Conservation (phyloP, 2,888 invertebrate genomes). For the Germaria angustata region DNA sequence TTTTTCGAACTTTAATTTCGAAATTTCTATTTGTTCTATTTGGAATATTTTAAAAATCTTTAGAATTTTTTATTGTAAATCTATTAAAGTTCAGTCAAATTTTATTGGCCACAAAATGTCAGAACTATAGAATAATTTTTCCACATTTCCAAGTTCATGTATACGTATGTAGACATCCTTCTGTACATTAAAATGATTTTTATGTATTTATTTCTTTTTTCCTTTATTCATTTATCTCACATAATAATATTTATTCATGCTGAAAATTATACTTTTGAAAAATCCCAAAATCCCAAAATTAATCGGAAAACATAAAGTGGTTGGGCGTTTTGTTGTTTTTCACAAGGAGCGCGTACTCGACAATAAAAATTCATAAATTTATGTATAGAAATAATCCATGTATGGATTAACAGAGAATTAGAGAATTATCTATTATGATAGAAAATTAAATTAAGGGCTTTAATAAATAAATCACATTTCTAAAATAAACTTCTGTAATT, state of each 20-base stretch:
- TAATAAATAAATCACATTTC: conserved; percentile 25
- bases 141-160: not conserved
- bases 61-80: no score
- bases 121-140: conserved; percentile 1
- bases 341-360: not conserved
- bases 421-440: conserved; percentile 34
- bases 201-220: not conserved
- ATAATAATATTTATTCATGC: conserved; percentile 63
- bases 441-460: conserved; percentile 34
- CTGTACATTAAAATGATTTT: conserved; percentile 50
- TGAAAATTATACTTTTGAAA: conserved; percentile 63
- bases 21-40: no score
- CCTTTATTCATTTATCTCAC: conserved; percentile 47
- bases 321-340: not conserved
- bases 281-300: conserved; percentile 67
- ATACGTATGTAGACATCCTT: no score
- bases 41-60: no score
- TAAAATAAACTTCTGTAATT: conserved; percentile 5
- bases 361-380: conserved; percentile 29
- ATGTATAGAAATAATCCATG: conserved; percentile 58
- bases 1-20: no score
- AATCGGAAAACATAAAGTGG: conserved; percentile 60
- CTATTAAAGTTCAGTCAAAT: no score
- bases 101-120: not conserved
- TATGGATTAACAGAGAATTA: conserved; percentile 44